phyloP scores from a whole-genome alignment of 2,797 vertebrate species.

The Setipinna tenuifilis region DNA sequence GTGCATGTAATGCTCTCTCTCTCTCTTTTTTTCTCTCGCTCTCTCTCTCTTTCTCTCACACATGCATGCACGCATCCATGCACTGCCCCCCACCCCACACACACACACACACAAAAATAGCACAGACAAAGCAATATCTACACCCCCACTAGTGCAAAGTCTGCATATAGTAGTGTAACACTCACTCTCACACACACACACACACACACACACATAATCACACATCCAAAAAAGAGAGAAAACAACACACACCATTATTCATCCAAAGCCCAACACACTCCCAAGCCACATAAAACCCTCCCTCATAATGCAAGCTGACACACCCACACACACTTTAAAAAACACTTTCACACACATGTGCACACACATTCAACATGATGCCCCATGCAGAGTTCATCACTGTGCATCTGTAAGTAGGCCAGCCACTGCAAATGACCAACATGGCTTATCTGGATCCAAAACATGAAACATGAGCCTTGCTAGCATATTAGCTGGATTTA shows the following conservation, averaged over 20 bases:
- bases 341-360: neutral
- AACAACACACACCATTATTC: no score
- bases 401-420: conserved; percentile 19
- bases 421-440: neutral
- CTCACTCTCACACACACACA: neutral
- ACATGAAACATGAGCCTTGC: neutral
- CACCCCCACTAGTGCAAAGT: no score
- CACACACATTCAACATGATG: conserved; percentile 5
- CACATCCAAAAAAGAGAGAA: no score
- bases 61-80: neutral
- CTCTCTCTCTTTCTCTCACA: neutral
- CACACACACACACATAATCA: no score
- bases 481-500: neutral
- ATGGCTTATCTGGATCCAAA: neutral
- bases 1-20: neutral
- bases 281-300: neutral
- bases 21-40: no score
- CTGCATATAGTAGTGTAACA: neutral
- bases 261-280: no score
- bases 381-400: conserved; percentile 25
- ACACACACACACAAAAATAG: neutral
- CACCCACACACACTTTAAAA: neutral
- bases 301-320: neutral
- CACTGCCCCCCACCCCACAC: neutral
- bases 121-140: neutral